Evolutionary conservation across 2,797 vertebrate species (phyloP).

Genomic region (Anolis apletophallus): DNA sequence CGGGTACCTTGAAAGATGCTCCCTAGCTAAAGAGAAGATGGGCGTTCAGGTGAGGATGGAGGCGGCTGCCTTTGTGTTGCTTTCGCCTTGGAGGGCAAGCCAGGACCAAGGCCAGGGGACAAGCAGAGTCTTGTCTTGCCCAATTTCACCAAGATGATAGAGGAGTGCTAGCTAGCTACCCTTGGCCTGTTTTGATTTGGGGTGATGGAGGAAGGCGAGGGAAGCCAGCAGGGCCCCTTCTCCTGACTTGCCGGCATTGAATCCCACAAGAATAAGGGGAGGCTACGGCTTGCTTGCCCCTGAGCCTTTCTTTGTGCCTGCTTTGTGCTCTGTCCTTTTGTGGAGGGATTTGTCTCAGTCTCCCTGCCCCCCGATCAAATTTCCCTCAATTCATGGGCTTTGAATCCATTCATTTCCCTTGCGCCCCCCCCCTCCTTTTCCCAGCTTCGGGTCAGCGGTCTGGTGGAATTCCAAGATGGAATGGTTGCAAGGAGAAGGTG

Average conservation of each 20-base stretch:
- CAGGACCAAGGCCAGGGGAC: too few relatives aligned
- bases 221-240: neutral
- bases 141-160: neutral
- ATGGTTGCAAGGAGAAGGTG: neutral
- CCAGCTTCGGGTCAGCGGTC: slow-evolving; percentile 1
- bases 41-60: slow-evolving; percentile 50
- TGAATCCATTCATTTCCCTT: slow-evolving; percentile 17
- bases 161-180: neutral
- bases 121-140: neutral
- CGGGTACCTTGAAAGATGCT: neutral
- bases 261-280: neutral
- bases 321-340: slow-evolving; percentile 19
- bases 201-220: too few relatives aligned
- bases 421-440: neutral
- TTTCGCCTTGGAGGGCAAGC: neutral
- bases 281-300: neutral
- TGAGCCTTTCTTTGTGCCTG: neutral
- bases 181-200: too few relatives aligned
- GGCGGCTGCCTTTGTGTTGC: neutral
- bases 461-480: slow-evolving; percentile 2
- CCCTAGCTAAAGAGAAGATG: neutral
- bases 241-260: too few relatives aligned
- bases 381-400: slow-evolving; percentile 12
- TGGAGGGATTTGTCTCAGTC: slow-evolving; percentile 25
- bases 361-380: slow-evolving; percentile 8